Conservation (phyloP, 2,113 vertebrate genomes). For the Girardinichthys multiradiatus region DNA sequence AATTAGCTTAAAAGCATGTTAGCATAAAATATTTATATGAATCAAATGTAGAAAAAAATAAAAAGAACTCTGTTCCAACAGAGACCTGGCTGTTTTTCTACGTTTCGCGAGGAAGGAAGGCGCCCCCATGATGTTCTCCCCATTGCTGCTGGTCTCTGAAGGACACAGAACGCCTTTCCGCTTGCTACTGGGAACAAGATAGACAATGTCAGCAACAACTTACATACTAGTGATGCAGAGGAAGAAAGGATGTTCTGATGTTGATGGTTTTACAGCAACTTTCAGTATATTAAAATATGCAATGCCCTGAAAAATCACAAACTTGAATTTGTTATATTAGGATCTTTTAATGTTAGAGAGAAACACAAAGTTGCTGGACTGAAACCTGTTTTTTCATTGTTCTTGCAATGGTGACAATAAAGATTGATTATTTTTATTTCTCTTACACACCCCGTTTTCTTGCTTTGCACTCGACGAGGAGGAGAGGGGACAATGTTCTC, state of each 20-base stretch:
- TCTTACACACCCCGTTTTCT: slow-evolving; percentile 46
- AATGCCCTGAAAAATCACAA: too few species aligned
- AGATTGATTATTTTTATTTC: too few species aligned
- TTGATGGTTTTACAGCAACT: too few species aligned
- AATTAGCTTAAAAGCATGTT: background rate
- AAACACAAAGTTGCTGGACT: too few species aligned
- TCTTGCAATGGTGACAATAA: too few species aligned
- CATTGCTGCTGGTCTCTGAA: slow-evolving; percentile 34
- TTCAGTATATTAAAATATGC: too few species aligned
- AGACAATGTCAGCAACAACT: background rate
- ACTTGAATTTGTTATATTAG: too few species aligned
- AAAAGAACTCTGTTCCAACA: background rate
- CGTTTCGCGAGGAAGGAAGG: background rate
- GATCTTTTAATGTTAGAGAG: too few species aligned
- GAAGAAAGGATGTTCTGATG: too few species aligned
- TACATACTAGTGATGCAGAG: background rate
- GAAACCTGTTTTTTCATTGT: too few species aligned
- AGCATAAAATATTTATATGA: background rate
- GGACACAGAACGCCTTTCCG: slow-evolving; percentile 1
- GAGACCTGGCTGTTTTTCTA: slow-evolving; percentile 42
- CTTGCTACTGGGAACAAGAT: background rate
- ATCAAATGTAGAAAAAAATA: too few species aligned
- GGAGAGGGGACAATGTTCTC: slow-evolving; percentile 20
- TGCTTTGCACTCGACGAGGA: slow-evolving; percentile 1
- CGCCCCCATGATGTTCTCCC: slow-evolving; percentile 23